These are phyloP conservation scores for Mimas tiliae DNA, from an alignment of 2,888 invertebrate species.

Conservation along the genomic window DNA sequence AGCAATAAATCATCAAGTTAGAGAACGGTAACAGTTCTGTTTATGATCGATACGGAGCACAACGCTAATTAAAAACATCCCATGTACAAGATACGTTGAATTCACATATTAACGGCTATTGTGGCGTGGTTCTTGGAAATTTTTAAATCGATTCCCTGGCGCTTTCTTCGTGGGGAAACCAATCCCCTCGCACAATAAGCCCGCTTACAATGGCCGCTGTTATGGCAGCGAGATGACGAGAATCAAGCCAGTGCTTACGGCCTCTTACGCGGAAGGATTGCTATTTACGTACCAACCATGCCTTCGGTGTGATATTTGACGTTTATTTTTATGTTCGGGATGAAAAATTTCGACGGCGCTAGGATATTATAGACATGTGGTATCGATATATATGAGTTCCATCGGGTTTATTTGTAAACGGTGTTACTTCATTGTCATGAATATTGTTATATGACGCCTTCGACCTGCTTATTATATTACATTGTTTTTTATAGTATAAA, in stretches of 20 bases:
- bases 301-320: constrained; percentile 30
- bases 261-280: constrained; percentile 67
- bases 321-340: constrained; percentile 31
- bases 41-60: constrained; percentile 17
- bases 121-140: constrained; percentile 73
- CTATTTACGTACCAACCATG: constrained; percentile 60
- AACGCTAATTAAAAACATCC: constrained; percentile 52
- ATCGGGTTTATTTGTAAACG: not conserved
- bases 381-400: not conserved
- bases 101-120: constrained; percentile 72
- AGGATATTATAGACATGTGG: constrained; percentile 13
- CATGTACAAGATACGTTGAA: constrained; percentile 61
- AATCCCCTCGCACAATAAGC: constrained; percentile 79
- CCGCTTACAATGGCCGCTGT: constrained; percentile 71
- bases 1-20: not conserved
- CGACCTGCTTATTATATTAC: too few relatives aligned
- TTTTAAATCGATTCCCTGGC: constrained; percentile 80
- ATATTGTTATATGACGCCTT: not conserved
- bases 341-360: constrained; percentile 21
- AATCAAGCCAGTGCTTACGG: constrained; percentile 65
- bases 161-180: constrained; percentile 75
- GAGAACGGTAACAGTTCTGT: not conserved
- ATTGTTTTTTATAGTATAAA: not conserved
- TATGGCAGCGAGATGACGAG: constrained; percentile 66
- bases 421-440: not conserved